Evolutionary conservation across 2,888 invertebrate species (phyloP).

Genomic region (Folsomia candida): DNA sequence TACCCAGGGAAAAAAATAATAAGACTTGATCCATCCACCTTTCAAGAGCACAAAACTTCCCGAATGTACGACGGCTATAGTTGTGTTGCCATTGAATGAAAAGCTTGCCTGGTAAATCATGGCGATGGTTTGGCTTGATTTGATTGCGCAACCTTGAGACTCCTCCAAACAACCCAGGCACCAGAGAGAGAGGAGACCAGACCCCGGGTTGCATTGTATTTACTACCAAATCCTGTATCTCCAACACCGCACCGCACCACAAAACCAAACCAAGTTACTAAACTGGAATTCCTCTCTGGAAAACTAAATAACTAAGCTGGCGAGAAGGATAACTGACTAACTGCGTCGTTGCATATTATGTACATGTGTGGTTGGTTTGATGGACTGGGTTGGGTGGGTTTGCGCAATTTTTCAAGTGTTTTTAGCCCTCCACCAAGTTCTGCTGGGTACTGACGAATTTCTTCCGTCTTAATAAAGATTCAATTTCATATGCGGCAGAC

Average conservation of each 20-base stretch:
- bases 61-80: background rate
- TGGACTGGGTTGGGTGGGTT: background rate
- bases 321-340: background rate
- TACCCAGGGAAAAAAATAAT: too few relatives aligned
- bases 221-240: background rate
- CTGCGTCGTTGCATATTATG: background rate
- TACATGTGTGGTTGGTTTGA: too few relatives aligned
- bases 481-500: too few relatives aligned
- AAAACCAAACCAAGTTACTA: background rate
- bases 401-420: too few relatives aligned
- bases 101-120: too few relatives aligned
- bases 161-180: background rate
- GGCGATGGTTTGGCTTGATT: too few relatives aligned
- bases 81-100: background rate
- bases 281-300: background rate
- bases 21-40: too few relatives aligned
- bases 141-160: background rate
- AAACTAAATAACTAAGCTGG: background rate
- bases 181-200: background rate
- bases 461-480: too few relatives aligned
- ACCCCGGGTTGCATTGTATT: background rate
- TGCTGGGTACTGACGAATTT: too few relatives aligned
- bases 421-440: too few relatives aligned
- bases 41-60: background rate
- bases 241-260: background rate